phyloP scores from a whole-genome alignment of 2,113 vertebrate species.

The Colaptes auratus region DNA sequence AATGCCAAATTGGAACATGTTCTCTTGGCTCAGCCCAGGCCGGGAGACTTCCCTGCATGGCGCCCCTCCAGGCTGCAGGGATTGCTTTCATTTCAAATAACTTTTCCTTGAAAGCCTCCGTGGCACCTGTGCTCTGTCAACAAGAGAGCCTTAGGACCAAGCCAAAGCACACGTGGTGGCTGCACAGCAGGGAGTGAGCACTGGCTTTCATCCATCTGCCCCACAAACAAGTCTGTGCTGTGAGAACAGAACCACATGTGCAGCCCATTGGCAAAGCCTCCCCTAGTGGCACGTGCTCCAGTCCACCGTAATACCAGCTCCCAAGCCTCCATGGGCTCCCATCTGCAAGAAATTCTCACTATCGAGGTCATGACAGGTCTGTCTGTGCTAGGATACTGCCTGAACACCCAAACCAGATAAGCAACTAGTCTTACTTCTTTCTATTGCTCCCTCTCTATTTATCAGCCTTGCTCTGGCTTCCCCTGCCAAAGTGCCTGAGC shows the following conservation, averaged over 20 bases:
- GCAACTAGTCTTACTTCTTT: background rate
- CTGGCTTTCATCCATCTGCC: background rate
- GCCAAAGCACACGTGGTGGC: background rate
- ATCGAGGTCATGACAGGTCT: background rate
- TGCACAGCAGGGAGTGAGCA: rapidly evolving
- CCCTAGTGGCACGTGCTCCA: rapidly evolving
- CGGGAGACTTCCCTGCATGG: background rate
- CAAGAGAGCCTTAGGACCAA: background rate
- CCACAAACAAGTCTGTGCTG: background rate
- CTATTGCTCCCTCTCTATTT: background rate
- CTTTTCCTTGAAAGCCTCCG: background rate
- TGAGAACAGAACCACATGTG: background rate
- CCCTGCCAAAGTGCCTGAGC: background rate
- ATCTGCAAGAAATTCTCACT: background rate
- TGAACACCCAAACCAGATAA: background rate
- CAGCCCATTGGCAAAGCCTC: background rate
- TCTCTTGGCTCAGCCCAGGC: background rate
- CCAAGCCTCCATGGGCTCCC: rapidly evolving
- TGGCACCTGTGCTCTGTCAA: background rate
- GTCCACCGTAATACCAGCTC: rapidly evolving
- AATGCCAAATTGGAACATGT: background rate
- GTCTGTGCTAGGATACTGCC: background rate
- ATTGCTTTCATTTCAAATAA: constrained; percentile 1
- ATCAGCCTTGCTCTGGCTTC: background rate
- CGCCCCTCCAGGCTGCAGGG: background rate